phyloP scores from a whole-genome alignment of 2,113 vertebrate species.

The Neomonachus schauinslandi region DNA sequence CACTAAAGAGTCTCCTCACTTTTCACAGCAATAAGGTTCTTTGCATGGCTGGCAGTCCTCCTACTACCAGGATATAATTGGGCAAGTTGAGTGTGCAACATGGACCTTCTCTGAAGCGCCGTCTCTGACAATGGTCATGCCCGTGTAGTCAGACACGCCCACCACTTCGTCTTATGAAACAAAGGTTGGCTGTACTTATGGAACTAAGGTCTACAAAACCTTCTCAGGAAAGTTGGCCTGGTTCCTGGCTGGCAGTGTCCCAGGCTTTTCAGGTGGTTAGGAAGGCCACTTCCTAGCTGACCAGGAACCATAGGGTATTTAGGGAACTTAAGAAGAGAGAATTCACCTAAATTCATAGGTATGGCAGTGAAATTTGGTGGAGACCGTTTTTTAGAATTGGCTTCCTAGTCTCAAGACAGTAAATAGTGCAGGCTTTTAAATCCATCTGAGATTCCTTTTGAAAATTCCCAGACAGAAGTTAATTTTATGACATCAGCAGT shows the following conservation, averaged over 20 bases:
- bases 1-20: not conserved
- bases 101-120: not conserved
- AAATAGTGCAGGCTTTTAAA: not conserved
- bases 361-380: not conserved
- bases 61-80: not conserved
- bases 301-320: not conserved
- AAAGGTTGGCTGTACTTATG: not conserved
- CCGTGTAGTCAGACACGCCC: not conserved
- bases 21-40: not conserved
- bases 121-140: not conserved
- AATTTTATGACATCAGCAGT: not conserved
- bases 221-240: not conserved
- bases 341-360: slow-evolving; percentile 11
- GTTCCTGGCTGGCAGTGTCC: not conserved
- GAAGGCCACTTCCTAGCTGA: not conserved
- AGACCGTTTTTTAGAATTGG: slow-evolving; percentile 1
- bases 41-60: not conserved
- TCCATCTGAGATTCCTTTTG: not conserved
- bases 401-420: slow-evolving; percentile 11
- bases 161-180: not conserved
- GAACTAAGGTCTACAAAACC: not conserved
- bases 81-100: not conserved
- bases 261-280: not conserved
- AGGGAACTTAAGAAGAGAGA: not conserved
- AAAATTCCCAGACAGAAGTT: not conserved